Evolutionary conservation across 2,888 invertebrate species (phyloP), one percentile per base, ranked within the genome.

Genomic region (Charanyca ferruginea): DNA sequence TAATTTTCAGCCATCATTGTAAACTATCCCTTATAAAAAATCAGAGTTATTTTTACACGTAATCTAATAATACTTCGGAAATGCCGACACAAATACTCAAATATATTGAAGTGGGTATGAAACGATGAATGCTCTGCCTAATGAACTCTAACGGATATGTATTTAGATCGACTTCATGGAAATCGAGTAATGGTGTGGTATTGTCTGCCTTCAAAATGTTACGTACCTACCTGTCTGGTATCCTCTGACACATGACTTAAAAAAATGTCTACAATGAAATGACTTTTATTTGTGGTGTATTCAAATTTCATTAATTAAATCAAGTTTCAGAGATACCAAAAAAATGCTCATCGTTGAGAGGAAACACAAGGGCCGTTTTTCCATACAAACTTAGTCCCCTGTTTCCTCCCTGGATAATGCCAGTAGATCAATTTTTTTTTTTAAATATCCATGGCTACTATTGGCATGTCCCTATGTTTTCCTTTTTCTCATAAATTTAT

Each of bases 51-150:
- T 70, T 66, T 66, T 69, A 66, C 49, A 67, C 67, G 60, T 68
- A 70, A 80, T 44, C 38, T 47, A 55, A 48, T 66, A 64, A 70
- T 55, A 72, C 57, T 72, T 68, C 83, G 83, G 81, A 81, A 81
- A 81, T 81, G 73, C 83, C 83, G 28, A 65, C 38, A 55, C 38
- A 48, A 66, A 76, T 81, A 69, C 64, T 76, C 80, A 75, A 75
- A 81, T 69, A 73, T 51, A 80, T 83, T 80, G 69, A 83, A 78
- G 73, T 83, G 68, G 73, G 49, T 80, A 64, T 74, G 70, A 53
- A 74, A 44, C 52, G 60, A 70, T 81, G 82, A 82, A 81, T 81
- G 66, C 44, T 48, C 49, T 70, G 63, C 18, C 73, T 81, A 81
- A 81, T 81, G 80, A 81, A 62, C 58, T 59, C 62, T 51, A 76